phyloP scores from a whole-genome alignment of 2,888 invertebrate genomes.

The Conops quadrifasciatus region DNA sequence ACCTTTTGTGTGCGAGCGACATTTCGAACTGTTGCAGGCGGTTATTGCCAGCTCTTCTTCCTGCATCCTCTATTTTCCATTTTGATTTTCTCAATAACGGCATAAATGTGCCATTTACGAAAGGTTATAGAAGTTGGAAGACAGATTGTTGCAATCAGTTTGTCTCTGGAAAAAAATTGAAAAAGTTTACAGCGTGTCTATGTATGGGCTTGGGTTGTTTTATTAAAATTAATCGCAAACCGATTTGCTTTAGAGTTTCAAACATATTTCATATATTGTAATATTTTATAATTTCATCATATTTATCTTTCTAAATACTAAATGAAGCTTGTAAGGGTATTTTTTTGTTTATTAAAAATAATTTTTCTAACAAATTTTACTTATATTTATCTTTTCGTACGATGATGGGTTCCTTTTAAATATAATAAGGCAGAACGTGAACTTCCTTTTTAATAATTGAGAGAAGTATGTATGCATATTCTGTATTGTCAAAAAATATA shows the following conservation, averaged over 20 bases:
- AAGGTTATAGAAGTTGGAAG: no score
- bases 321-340: slow-evolving; percentile 16
- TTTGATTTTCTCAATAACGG: no score
- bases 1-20: no score
- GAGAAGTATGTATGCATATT: slow-evolving; percentile 19
- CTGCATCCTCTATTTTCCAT: no score
- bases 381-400: slow-evolving; percentile 27
- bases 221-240: slow-evolving; percentile 25
- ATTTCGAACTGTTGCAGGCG: no score
- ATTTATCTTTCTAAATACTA: slow-evolving; percentile 5
- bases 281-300: not conserved
- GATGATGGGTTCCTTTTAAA: slow-evolving; percentile 46
- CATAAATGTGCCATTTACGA: no score
- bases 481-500: slow-evolving; percentile 51
- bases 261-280: not conserved
- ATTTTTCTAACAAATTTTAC: slow-evolving; percentile 21
- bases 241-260: slow-evolving; percentile 11
- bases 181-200: not conserved
- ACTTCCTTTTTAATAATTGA: slow-evolving; percentile 33
- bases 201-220: slow-evolving; percentile 24
- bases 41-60: no score
- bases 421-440: slow-evolving; percentile 55
- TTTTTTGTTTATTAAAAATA: slow-evolving; percentile 21
- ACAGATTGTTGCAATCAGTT: no score
- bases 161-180: no score